These are phyloP conservation scores for Campaea margaritaria DNA, from an alignment of 2,888 invertebrate species.

Conservation along the genomic window DNA sequence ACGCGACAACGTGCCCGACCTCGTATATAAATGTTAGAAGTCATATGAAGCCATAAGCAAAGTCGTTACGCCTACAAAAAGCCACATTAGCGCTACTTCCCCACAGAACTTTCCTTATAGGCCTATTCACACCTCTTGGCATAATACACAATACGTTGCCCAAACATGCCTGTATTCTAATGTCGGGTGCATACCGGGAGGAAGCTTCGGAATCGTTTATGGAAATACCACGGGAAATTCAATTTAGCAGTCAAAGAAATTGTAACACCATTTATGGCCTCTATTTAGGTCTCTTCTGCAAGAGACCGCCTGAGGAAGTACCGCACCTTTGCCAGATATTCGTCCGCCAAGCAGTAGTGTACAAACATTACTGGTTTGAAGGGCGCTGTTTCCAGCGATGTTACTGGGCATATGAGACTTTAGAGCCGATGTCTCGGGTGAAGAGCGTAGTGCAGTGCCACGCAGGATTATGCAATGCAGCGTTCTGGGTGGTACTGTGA, in stretches of 20 bases:
- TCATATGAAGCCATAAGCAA: slow-evolving; percentile 10
- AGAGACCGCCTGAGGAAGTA: too few relatives aligned
- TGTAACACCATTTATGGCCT: not conserved
- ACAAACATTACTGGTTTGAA: too few relatives aligned
- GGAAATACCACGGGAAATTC: not conserved
- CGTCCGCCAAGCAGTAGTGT: too few relatives aligned
- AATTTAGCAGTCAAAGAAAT: not conserved
- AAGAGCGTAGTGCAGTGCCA: too few relatives aligned
- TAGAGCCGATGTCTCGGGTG: too few relatives aligned
- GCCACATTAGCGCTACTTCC: slow-evolving; percentile 29
- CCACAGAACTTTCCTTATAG: slow-evolving; percentile 31
- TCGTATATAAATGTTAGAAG: not conserved
- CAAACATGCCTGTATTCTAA: slow-evolving; percentile 33
- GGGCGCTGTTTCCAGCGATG: too few relatives aligned
- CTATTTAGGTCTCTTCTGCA: too few relatives aligned
- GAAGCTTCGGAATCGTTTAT: slow-evolving; percentile 2
- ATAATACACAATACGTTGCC: slow-evolving; percentile 35
- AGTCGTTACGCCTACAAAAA: slow-evolving; percentile 34
- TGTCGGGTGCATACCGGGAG: slow-evolving; percentile 23
- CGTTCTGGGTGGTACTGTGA: too few relatives aligned
- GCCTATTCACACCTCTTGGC: slow-evolving; percentile 37
- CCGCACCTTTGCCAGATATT: too few relatives aligned
- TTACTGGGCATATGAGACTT: too few relatives aligned
- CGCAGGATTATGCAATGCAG: too few relatives aligned
- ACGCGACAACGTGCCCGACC: not conserved